These are phyloP conservation scores for Streblospio benedicti DNA, from an alignment of 1,140 invertebrate species.

Conservation along the genomic window DNA sequence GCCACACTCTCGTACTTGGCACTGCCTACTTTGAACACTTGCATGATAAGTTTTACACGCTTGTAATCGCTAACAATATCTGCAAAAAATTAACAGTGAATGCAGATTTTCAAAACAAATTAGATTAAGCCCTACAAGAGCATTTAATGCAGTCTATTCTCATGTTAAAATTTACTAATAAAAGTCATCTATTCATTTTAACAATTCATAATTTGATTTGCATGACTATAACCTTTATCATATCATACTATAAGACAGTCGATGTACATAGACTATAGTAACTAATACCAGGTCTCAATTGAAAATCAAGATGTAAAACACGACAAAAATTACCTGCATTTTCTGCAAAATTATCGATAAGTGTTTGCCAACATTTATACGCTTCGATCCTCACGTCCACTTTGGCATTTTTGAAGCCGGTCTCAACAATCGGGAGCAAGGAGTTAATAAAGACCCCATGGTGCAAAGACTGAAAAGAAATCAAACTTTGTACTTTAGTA, in stretches of 20 bases:
- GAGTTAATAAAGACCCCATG: conserved; percentile 30
- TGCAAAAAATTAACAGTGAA: too few relatives aligned
- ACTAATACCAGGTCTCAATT: too few relatives aligned
- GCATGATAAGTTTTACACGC: conserved; percentile 37
- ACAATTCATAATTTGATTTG: not conserved
- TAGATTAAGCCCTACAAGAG: too few relatives aligned
- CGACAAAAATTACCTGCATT: conserved; percentile 24
- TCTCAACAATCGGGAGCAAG: conserved; percentile 28
- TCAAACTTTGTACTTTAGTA: not conserved
- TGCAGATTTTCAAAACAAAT: too few relatives aligned
- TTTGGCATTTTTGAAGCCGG: conserved; percentile 30
- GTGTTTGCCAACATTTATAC: conserved; percentile 29
- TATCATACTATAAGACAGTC: too few relatives aligned
- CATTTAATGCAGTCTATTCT: too few relatives aligned
- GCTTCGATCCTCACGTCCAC: conserved; percentile 25
- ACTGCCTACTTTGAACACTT: conserved; percentile 36
- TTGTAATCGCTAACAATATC: conserved; percentile 33
- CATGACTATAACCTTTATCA: too few relatives aligned
- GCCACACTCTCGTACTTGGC: conserved; percentile 34
- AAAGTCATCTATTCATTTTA: not conserved
- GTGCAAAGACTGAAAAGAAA: conserved; percentile 30
- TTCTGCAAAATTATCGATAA: conserved; percentile 35
- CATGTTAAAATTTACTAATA: too few relatives aligned
- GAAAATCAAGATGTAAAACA: too few relatives aligned
- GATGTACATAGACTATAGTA: too few relatives aligned